phyloP scores from a whole-genome alignment of 2,113 vertebrate genomes.

The Hemiscyllium ocellatum region DNA sequence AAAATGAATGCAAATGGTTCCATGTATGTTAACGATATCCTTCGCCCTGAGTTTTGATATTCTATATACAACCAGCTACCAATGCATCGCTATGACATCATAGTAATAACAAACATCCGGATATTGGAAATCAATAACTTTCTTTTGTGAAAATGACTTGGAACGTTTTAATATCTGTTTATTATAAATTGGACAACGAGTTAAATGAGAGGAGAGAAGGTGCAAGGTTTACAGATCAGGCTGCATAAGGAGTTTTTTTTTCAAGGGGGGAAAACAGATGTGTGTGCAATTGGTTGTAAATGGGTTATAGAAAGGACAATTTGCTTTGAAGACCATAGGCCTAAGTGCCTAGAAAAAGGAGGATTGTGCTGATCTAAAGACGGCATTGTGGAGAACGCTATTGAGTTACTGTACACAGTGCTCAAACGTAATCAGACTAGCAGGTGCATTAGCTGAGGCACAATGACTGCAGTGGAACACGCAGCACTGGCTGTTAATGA shows the following conservation, averaged over 20 bases:
- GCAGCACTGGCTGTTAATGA: slow-evolving; percentile 39
- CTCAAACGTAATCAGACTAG: slow-evolving; percentile 43
- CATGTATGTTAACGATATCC: not conserved
- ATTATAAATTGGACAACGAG: slow-evolving; percentile 31
- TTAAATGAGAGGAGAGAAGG: slow-evolving; percentile 15
- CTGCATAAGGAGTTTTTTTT: not conserved
- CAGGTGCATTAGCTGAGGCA: slow-evolving; percentile 35
- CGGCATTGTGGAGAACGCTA: slow-evolving; percentile 39
- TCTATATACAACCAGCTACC: not conserved
- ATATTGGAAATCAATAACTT: slow-evolving; percentile 14
- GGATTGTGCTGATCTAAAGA: slow-evolving; percentile 47
- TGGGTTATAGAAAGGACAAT: slow-evolving; percentile 43
- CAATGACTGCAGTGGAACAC: slow-evolving; percentile 39
- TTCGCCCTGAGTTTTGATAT: not conserved
- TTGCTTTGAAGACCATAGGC: slow-evolving; percentile 47
- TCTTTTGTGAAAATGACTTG: slow-evolving; percentile 14
- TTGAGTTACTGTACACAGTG: slow-evolving; percentile 42
- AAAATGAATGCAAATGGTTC: not conserved
- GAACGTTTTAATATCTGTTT: slow-evolving; percentile 20
- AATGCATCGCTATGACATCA: not conserved
- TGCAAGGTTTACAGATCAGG: slow-evolving; percentile 10
- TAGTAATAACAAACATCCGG: not conserved
- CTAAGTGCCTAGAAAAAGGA: slow-evolving; percentile 45
- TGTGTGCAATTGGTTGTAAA: slow-evolving; percentile 41
- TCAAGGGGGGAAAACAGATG: slow-evolving; percentile 6